These are phyloP conservation scores for Pheucticus melanocephalus DNA, from an alignment of 2,113 vertebrate species.

Conservation along the genomic window DNA sequence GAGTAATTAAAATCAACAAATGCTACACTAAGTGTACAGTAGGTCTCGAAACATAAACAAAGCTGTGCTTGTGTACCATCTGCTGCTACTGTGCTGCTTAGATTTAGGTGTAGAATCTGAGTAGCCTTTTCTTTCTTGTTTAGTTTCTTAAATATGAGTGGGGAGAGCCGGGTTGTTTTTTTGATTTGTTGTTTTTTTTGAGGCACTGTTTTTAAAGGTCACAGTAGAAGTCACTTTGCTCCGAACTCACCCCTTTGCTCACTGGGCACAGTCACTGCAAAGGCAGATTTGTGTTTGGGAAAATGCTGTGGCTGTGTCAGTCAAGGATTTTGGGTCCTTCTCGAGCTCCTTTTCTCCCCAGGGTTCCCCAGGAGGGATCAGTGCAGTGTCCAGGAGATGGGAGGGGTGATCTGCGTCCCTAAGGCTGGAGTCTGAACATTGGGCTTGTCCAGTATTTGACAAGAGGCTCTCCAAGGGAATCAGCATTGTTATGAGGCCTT, in stretches of 20 bases:
- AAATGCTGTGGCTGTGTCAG: neutral
- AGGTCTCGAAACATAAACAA: constrained; percentile 72
- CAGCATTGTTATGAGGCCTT: neutral
- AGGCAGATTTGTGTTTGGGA: neutral
- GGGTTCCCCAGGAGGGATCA: neutral
- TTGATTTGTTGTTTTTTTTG: neutral
- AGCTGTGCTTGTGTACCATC: constrained; percentile 69
- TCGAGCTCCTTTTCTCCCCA: neutral
- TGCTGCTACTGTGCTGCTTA: constrained; percentile 63
- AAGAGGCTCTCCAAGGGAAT: neutral
- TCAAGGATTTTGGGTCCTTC: neutral
- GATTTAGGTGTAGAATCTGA: constrained; percentile 64
- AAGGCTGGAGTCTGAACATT: neutral
- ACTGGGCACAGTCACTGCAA: neutral
- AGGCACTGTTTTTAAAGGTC: neutral
- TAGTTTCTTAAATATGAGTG: neutral
- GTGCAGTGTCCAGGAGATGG: neutral
- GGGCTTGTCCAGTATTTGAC: neutral
- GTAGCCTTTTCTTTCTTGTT: constrained; percentile 53
- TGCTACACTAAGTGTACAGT: constrained; percentile 69
- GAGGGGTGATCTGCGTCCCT: neutral
- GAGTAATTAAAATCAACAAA: constrained; percentile 73
- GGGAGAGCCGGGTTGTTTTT: neutral
- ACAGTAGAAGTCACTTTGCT: neutral
- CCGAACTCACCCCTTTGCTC: neutral